Percentiles rank a stretch among this genome's conserved stretches.
phyloP scores from a whole-genome alignment of 2,113 vertebrate genomes.

The Pangasianodon hypophthalmus region DNA sequence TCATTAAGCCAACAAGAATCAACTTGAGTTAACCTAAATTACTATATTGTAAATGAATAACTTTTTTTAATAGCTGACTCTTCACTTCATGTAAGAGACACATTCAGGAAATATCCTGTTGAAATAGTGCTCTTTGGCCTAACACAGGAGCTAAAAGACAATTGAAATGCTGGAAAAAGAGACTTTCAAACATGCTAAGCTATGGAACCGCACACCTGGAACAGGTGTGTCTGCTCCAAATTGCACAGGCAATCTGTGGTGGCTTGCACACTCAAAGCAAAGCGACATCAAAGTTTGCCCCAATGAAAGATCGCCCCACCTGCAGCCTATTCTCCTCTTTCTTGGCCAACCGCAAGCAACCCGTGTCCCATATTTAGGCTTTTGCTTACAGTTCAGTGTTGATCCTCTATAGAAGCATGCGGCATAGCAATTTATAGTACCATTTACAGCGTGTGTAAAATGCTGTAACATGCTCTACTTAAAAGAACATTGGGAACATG shows the following conservation, averaged over 20 bases:
- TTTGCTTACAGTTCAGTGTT: background rate
- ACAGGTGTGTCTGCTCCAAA: constrained; percentile 49
- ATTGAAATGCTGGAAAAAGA: background rate
- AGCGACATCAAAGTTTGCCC: constrained; percentile 42
- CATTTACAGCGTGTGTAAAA: background rate
- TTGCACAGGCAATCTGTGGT: constrained; percentile 25
- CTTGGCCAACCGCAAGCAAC: constrained; percentile 28
- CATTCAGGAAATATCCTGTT: constrained; percentile 1
- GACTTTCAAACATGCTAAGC: constrained; percentile 1
- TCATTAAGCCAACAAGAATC: background rate
- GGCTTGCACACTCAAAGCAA: constrained; percentile 45
- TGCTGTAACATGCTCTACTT: background rate
- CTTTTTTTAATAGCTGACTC: constrained; percentile 6
- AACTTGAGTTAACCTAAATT: background rate
- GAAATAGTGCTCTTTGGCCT: constrained; percentile 4
- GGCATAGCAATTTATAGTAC: background rate
- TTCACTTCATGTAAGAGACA: background rate
- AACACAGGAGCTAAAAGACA: constrained; percentile 6
- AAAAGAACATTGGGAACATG: background rate
- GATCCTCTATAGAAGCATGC: constrained; percentile 1
- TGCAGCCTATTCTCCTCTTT: constrained; percentile 11
- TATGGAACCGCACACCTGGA: constrained; percentile 44
- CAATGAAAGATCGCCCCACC: constrained; percentile 41
- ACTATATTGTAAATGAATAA: constrained; percentile 35
- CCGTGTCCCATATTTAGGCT: constrained; percentile 1